Conservation (phyloP, 1,140 invertebrate genomes). For the Apis cerana region DNA sequence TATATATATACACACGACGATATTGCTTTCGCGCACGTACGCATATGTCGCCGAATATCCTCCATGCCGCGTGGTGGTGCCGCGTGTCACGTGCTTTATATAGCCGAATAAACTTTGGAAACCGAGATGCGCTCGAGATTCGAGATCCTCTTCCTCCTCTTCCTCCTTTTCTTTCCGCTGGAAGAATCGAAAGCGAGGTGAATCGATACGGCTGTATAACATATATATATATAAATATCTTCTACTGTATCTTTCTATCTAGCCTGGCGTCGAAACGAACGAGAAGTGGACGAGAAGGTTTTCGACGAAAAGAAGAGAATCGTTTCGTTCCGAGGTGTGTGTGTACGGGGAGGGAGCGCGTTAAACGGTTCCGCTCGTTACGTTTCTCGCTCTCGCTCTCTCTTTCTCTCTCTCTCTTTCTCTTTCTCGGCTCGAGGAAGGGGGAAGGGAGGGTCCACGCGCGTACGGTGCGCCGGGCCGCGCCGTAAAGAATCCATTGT, state of each 20-base stretch:
- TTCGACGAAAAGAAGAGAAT: slow-evolving; percentile 12
- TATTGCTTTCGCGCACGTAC: slow-evolving; percentile 72
- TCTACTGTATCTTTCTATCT: too few species aligned
- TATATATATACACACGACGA: slow-evolving; percentile 3
- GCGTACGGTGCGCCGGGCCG: background rate
- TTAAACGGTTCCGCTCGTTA: slow-evolving; percentile 41
- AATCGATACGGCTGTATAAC: too few species aligned
- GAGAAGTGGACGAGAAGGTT: too few species aligned
- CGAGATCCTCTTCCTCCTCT: too few species aligned
- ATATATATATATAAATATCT: too few species aligned
- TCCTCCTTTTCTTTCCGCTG: too few species aligned
- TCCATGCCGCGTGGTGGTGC: background rate
- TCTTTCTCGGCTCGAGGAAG: too few species aligned
- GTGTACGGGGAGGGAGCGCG: too few species aligned
- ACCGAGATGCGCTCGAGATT: slow-evolving; percentile 21
- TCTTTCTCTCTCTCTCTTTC: background rate
- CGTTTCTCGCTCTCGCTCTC: background rate
- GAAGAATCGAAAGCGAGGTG: too few species aligned
- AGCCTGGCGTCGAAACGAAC: too few species aligned
- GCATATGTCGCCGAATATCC: slow-evolving; percentile 74
- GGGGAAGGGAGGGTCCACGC: background rate
- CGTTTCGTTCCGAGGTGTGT: slow-evolving; percentile 21
- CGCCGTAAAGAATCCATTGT: slow-evolving; percentile 77
- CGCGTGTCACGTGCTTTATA: slow-evolving; percentile 49
- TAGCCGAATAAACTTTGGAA: slow-evolving; percentile 44